Evolutionary conservation across 1,140 invertebrate genomes (phyloP), one percentile per base, ranked within the genome.

Genomic region (Metopolophium dirhodum): DNA sequence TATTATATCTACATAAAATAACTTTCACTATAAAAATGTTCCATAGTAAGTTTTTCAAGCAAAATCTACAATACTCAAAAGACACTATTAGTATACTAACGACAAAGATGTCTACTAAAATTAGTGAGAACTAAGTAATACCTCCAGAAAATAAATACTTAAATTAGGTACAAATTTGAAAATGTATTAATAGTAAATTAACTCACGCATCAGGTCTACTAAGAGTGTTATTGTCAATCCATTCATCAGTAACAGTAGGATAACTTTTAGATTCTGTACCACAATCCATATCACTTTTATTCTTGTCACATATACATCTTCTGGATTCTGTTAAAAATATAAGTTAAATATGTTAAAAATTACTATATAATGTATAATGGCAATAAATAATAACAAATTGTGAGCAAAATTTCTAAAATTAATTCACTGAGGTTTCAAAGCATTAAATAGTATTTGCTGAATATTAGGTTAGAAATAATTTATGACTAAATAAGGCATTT

Each of bases 251-350:
- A 54, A 93, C 91, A 22, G 91, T 93, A 37, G 91, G 91, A 93
- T 93, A 93, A 86, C 91, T 93, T 93, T 85, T 93, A 30, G 91
- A 93, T 57, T 93, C 91, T n/a, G 49, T 93, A 41, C 91, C 91
- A 92, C 91, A 93, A n/a, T 93, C 91, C 91, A 93, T 93, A 93
- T 93, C 91, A 93, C 91, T 93, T 93, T 86, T 93, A 57, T 54
- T 93, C 18, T 93, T 93, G 20, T 93, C 91, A 57, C 91, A 93
- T 9, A 51, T 57, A 47, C 91, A 86, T 93, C 91, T 82, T 85
- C 91, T 83, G 41, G 91, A 93, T 57, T 93, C 91, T 93, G 11
- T 51, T 20, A 45, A 57, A 86, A 85, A 54, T 20, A 45, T 30
- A 90, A 61, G 45, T 61, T 45, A 61, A 68, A 41, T 90, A 51